A percentile compares a stretch with the other conserved stretches of the same genome.
phyloP scores from a whole-genome alignment of 2,888 invertebrate species.

The Calliopum simillimum region DNA sequence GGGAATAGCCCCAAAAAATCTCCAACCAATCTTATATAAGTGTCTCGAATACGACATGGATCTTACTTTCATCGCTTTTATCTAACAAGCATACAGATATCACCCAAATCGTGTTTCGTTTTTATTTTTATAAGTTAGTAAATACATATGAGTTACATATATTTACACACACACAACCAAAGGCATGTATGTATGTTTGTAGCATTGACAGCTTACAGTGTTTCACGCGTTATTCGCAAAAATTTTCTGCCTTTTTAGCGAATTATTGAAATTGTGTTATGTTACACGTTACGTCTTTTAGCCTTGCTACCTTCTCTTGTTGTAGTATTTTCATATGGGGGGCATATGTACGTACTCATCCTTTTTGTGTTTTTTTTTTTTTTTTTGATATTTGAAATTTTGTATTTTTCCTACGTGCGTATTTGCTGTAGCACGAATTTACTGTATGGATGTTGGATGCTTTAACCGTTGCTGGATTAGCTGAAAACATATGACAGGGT shows the following conservation, averaged over 20 bases:
- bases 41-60: too few species aligned
- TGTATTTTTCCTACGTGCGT: constrained; percentile 23
- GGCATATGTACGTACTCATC: neutral
- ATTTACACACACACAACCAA: too few species aligned
- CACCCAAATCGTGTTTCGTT: too few species aligned
- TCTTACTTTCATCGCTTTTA: too few species aligned
- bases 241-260: constrained; percentile 45
- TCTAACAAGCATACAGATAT: too few species aligned
- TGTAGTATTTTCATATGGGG: neutral
- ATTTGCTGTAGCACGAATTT: constrained; percentile 18
- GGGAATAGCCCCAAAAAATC: too few species aligned
- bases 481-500: constrained; percentile 20
- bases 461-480: constrained; percentile 21
- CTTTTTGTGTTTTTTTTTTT: neutral
- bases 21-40: too few species aligned
- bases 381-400: constrained; percentile 2
- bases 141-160: too few species aligned
- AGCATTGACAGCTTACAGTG: neutral
- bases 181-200: too few species aligned
- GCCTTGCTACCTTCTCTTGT: neutral
- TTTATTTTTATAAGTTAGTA: too few species aligned
- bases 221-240: constrained; percentile 36
- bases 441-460: too few species aligned
- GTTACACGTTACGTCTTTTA: constrained; percentile 10
- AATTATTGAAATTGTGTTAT: constrained; percentile 33